Base-by-base conservation (phyloP, 2,113 vertebrate genomes). In the Macquaria ambigua region DNA sequence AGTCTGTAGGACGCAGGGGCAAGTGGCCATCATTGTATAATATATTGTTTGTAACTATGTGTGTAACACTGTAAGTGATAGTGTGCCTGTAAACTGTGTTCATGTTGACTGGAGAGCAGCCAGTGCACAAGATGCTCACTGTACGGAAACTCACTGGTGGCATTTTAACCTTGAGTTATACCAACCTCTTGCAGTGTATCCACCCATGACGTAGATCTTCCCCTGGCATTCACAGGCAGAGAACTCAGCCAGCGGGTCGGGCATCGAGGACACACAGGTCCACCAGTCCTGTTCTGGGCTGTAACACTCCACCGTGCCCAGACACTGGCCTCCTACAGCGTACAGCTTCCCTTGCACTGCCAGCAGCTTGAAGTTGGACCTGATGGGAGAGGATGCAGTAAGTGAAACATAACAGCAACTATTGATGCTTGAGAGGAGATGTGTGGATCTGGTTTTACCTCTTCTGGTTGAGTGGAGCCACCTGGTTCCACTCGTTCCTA, bases 331-430 rank as follows among this genome's bases (percentile, higher is more conserved):
- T 2, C 98, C 98, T 0, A 99, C 96, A 8, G 98, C 98, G n/a
- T 97, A 99, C 28, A 99, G 95, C 90, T 97, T 97, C 12, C 96
- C 97, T 46, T 94, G 96, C 1, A 97, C 97, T 0, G 98, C 96
- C 92, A 99, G 92, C 3, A 99, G 97, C 89, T 98, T 98, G 93
- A 99, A 99, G 93, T 99, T 99, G 67, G 97, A 98, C 90, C 98
- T 99, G 94, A 34, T 82, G 34, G 37, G 56, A 67, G 56, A 78
- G n/a, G 63, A 74, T 11, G 39, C 31, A 31, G 52, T 21, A 15
- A 69, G 46, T 66, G n/a, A 77, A 74, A 39, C 3, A 1, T 0
- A 1, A 52, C 15, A 6, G 14, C 48, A 14, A 6, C 5, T 8
- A 0, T 7, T 50, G 64, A 43, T 70, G 12, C 34, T 31, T 83